Evolutionary conservation across 2,888 invertebrate species (phyloP), one percentile per base, ranked within the genome.

Genomic region (Microchrysa polita): DNA sequence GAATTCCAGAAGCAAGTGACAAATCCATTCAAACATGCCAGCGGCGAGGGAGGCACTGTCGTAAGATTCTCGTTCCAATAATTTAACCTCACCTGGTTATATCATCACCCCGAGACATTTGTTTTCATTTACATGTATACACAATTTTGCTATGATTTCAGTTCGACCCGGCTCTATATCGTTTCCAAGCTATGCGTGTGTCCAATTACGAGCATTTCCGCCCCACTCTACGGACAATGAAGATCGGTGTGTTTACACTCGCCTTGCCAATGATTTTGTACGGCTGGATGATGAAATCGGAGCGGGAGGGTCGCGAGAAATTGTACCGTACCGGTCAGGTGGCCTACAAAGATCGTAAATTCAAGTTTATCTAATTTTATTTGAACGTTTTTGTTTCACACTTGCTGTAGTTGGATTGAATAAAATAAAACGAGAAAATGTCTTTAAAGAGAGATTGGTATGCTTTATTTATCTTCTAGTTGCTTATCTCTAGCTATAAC

Each of bases 401-500:
- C 27, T 34, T 7, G 5, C 53, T 23, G 53, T 63, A 52, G 55
- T 74, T 63, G 9, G 0, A 9, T 5, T 74, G 71, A 59, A 67
- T 16, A 18, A 20, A 42, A 44, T n/a, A 18, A 20, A 42, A 44
- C 16, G 57, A 52, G 60, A 72, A 65, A 55, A 55, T n/a, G 14
- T 27, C n/a, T n/a, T 27, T 44, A 7, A 16, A 65, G n/a, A n/a
- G n/a, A n/a, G n/a, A n/a, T n/a, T n/a, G n/a, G n/a, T n/a, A n/a
- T 34, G 27, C 76, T 77, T 88, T 90, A 93, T 85, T 93, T 90
- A 78, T 95, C 95, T 86, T 97, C 97, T 76, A 96, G 86, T 79
- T 94, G 93, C 83, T 96, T 97, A 82, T 97, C 97, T 79, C 97
- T 88, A 2, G 92, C 88, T 79, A 97, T 93, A 69, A 97, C 97